Evolutionary conservation across 1,140 invertebrate genomes (phyloP), one percentile per base, ranked within the genome.

Genomic region (Drosophila leontia): DNA sequence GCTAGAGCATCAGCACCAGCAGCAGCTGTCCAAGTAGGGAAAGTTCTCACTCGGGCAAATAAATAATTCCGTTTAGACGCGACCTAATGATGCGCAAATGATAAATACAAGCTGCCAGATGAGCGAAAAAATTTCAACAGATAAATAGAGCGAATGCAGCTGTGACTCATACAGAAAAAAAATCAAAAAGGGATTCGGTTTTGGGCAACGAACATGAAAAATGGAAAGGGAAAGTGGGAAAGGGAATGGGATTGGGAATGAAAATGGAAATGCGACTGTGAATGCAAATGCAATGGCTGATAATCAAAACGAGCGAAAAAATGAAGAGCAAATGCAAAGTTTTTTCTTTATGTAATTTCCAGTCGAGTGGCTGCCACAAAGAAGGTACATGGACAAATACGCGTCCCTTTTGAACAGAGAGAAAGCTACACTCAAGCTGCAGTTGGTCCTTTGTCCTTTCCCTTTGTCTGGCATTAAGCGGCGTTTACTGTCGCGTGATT

Each of bases 291-390:
- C 50, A 83, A 82, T 87, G 74, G 84, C 76, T 71, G 74, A 88
- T 83, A 90, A 81, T 90, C 84, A 90, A 80, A 90, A 87, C 69
- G 84, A 88, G 84, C 72, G 71, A 72, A 82, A 86, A 86, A 81
- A 78, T 75, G 72, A 81, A 86, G 69, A 62, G 45, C 19, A 64
- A 63, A 79, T 69, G 79, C 61, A 64, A 74, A 61, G 13, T 37
- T 72, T 68, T 71, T 68, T 29, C 1, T 80, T 81, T 69, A 68
- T 77, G 41, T 79, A 72, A 87, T 88, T 88, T 88, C 85, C 84
- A 84, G 65, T 79, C 63, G 69, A 82, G 51, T 78, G 41, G 63
- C 44, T 75, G 71, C 55, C 26, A 55, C 45, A 70, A 41, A 65
- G 48, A 50, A 56, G 35, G 50, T 44, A 48, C 19, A 59, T 48